These are phyloP conservation scores for Ennomos fuscantarius DNA, from an alignment of 2,888 invertebrate species.

Conservation along the genomic window DNA sequence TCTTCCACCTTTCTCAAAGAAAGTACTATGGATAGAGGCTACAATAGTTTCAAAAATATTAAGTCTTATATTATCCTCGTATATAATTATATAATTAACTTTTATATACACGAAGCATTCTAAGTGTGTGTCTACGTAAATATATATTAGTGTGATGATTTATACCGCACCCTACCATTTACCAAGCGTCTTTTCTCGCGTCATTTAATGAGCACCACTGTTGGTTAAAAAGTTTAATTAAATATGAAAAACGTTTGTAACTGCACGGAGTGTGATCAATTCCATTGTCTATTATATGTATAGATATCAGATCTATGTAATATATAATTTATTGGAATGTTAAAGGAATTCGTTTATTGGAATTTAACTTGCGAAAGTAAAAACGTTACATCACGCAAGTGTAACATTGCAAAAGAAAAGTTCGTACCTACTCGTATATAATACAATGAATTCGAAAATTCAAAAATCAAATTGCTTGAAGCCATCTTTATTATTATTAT, in stretches of 20 bases:
- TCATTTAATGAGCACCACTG: conserved; percentile 58
- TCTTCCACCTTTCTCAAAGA: conserved; percentile 46
- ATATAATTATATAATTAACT: conserved; percentile 38
- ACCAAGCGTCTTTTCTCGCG: conserved; percentile 9
- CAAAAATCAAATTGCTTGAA: too few species aligned
- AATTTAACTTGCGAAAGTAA: background rate
- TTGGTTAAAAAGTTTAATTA: conserved; percentile 44
- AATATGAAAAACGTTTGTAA: background rate
- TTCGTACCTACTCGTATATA: too few species aligned
- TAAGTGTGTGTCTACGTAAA: conserved; percentile 36
- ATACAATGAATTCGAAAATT: too few species aligned
- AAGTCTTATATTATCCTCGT: conserved; percentile 64
- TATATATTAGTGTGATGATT: conserved; percentile 38
- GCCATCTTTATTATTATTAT: too few species aligned
- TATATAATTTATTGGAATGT: conserved; percentile 18
- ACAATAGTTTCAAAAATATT: conserved; percentile 76
- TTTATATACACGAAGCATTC: conserved; percentile 42
- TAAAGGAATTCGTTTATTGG: background rate
- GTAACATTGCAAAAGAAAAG: too few species aligned
- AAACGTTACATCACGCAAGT: too few species aligned
- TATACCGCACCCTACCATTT: conserved; percentile 50
- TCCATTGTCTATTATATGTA: conserved; percentile 28
- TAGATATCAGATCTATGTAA: conserved; percentile 24
- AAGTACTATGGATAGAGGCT: conserved; percentile 58
- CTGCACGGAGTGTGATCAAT: conserved; percentile 32